Conservation (phyloP, 92 coral and sea anemone genomes). For the Parazoanthus atlanticus region DNA sequence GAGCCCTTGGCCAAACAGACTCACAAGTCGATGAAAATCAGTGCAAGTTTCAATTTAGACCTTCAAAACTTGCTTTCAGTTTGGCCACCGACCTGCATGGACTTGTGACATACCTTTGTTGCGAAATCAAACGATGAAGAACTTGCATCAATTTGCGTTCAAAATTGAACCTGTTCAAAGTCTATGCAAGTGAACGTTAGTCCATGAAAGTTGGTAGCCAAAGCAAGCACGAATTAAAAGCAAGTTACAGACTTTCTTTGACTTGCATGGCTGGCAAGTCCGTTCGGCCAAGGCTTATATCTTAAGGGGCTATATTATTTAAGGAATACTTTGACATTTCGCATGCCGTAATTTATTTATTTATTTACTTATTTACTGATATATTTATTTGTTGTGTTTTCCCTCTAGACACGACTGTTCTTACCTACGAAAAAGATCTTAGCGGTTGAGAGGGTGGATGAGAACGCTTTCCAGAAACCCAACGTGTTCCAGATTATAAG, state of each 20-base stretch:
- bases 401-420: conserved; percentile 83
- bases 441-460: conserved; percentile 92
- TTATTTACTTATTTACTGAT: no score
- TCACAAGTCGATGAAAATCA: neutral
- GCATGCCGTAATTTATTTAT: neutral
- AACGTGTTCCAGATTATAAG: conserved; percentile 92
- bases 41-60: neutral
- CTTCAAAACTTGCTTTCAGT: neutral
- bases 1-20: neutral
- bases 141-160: no score
- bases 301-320: neutral
- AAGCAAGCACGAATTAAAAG: neutral
- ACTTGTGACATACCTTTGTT: no score
- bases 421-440: conserved; percentile 77
- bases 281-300: neutral
- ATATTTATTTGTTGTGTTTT: neutral
- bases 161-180: neutral
- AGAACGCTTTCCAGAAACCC: conserved; percentile 86
- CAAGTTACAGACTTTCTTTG: neutral
- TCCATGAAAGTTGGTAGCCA: neutral
- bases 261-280: neutral
- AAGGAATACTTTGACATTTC: neutral
- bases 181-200: neutral
- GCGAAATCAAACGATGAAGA: no score
- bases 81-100: no score